phyloP scores from a whole-genome alignment of 2,113 vertebrate species.

The Dissostichus mawsoni region DNA sequence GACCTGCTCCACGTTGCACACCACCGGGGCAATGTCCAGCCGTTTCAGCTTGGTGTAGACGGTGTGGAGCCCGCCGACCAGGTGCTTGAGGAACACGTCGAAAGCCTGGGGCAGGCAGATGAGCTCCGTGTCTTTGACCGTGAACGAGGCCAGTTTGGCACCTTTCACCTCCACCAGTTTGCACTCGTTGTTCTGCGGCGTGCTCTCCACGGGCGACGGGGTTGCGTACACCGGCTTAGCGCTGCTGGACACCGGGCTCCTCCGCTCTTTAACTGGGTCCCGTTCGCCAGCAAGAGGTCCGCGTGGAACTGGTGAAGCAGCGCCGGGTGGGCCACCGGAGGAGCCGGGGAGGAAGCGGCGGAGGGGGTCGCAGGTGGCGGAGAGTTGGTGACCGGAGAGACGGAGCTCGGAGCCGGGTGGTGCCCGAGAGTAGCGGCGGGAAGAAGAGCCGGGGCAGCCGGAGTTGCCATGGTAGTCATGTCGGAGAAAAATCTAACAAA shows the following conservation, averaged over 20 bases:
- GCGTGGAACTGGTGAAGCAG: conserved; percentile 88
- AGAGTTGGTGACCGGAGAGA: conserved; percentile 87
- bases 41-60: conserved; percentile 98
- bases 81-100: conserved; percentile 97
- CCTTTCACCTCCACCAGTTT: conserved; percentile 97
- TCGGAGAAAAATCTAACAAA: conserved; percentile 61
- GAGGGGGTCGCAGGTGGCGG: conserved; percentile 82
- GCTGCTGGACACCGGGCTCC: conserved; percentile 80
- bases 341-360: conserved; percentile 78
- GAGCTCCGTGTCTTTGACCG: conserved; percentile 93
- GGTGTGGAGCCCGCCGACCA: conserved; percentile 96
- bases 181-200: conserved; percentile 98
- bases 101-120: conserved; percentile 98
- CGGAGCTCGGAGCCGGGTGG: conserved; percentile 89
- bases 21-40: conserved; percentile 95
- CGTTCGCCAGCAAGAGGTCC: conserved; percentile 85
- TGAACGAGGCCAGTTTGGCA: conserved; percentile 96
- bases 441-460: conserved; percentile 88
- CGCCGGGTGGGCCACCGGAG: conserved; percentile 78
- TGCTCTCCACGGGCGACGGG: conserved; percentile 97
- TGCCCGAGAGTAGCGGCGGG: conserved; percentile 89
- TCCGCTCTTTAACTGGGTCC: conserved; percentile 71
- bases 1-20: conserved; percentile 98
- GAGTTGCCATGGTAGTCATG: conserved; percentile 89
- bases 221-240: conserved; percentile 95